Conservation (phyloP, 2,888 invertebrate species). For the Epinotia ramella region DNA sequence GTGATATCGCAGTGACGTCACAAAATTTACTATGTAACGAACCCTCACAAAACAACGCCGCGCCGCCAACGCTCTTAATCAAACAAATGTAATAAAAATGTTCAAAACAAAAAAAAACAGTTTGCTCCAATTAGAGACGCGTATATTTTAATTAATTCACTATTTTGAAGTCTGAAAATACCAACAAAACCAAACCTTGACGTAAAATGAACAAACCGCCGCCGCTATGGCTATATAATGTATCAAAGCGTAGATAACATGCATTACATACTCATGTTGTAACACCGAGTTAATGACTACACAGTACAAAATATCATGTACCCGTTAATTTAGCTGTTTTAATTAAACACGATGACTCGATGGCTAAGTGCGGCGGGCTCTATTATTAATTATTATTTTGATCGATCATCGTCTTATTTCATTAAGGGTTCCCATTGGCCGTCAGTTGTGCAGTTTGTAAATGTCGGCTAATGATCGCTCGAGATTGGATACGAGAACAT, state of each 20-base stretch:
- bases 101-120: too few species aligned
- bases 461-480: slow-evolving; percentile 45
- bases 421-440: slow-evolving; percentile 66
- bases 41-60: too few species aligned
- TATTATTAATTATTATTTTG: slow-evolving; percentile 85
- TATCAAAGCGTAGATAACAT: slow-evolving; percentile 16
- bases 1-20: too few species aligned
- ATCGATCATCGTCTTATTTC: slow-evolving; percentile 82
- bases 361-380: slow-evolving; percentile 81
- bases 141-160: background rate
- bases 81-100: too few species aligned
- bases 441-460: slow-evolving; percentile 69
- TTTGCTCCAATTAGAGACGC: too few species aligned
- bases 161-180: background rate
- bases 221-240: slow-evolving; percentile 22
- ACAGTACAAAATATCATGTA: slow-evolving; percentile 69
- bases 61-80: too few species aligned
- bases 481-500: slow-evolving; percentile 35
- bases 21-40: too few species aligned
- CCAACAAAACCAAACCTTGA: slow-evolving; percentile 2
- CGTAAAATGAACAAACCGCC: background rate
- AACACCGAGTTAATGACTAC: slow-evolving; percentile 67
- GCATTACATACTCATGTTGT: slow-evolving; percentile 42
- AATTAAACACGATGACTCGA: slow-evolving; percentile 85
- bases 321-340: slow-evolving; percentile 81